Evolutionary conservation across 2,113 vertebrate genomes (phyloP), one percentile per base, ranked within the genome.

Genomic region (Rhinopithecus roxellana): DNA sequence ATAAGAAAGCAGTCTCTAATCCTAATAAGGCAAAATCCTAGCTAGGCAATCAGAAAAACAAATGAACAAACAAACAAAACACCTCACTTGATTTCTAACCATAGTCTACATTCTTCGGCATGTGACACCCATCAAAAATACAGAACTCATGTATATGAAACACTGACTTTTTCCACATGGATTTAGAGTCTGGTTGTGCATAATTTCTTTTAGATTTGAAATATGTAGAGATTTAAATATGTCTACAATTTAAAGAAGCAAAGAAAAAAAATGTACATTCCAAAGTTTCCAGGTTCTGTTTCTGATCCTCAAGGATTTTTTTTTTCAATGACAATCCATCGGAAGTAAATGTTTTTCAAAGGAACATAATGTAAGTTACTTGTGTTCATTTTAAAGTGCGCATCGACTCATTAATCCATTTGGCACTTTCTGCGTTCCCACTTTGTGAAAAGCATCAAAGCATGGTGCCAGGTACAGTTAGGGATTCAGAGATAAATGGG

Each of bases 151-250:
- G 6, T 9, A 45, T 38, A 72, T 20, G 61, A 74, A 89, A 72
- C 25, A 84, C 35, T 40, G 59, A 95, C 22, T 59, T 84, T 84
- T 52, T 74, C 64, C 35, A 43, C 59, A 35, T 11, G 38, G 78
- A 75, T 50, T 80, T 74, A 80, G 7, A 79, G 40, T 75, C 89
- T 80, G 32, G 9, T 38, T 67, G 38, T 81, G 25, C 38, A 59
- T 88, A 77, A 93, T 93, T 88, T 90, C 93, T 86, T 94, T 67
- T 74, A 88, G 23, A 59, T 82, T 69, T 79, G 38, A 96, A 96
- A 93, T 92, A 89, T 8, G 20, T 18, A 64, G 82, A 35, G 27
- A 93, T 78, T 93, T 79, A 72, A 93, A 43, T 87, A 90, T 82
- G 74, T 52, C 79, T 75, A 70, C 45, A 86, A 81, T 35, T 81